Conservation (phyloP, 2,888 invertebrate genomes). For the Papilio gigon region DNA sequence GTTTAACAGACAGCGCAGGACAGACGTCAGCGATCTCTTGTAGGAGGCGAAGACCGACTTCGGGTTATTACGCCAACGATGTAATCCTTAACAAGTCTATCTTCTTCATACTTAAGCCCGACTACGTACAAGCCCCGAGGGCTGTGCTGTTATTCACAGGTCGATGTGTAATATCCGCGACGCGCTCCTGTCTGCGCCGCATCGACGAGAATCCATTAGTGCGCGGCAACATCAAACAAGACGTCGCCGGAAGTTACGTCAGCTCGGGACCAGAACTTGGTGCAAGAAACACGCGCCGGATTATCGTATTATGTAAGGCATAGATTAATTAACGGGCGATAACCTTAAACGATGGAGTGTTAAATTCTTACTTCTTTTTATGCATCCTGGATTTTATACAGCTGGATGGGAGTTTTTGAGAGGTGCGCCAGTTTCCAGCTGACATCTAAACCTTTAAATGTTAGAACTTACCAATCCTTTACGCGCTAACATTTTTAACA, state of each 20-base stretch:
- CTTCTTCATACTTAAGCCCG: not conserved
- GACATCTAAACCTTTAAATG: too few species aligned
- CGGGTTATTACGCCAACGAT: too few species aligned
- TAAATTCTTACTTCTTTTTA: not conserved
- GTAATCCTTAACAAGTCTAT: not conserved
- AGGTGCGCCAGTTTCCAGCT: not conserved
- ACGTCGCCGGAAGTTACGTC: slow-evolving; percentile 40
- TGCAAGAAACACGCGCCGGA: slow-evolving; percentile 20
- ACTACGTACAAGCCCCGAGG: slow-evolving; percentile 7
- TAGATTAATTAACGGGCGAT: slow-evolving; percentile 22
- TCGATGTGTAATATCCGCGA: slow-evolving; percentile 44
- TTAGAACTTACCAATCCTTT: too few species aligned
- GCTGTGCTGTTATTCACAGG: slow-evolving; percentile 25
- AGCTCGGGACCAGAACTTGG: slow-evolving; percentile 15
- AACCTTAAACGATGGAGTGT: not conserved
- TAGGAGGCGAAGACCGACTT: too few species aligned
- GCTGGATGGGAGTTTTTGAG: not conserved
- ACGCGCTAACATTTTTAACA: too few species aligned
- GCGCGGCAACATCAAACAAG: slow-evolving; percentile 52
- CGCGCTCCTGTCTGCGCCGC: slow-evolving; percentile 43
- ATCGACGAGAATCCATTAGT: slow-evolving; percentile 45
- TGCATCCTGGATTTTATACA: not conserved
- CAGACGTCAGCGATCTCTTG: too few species aligned
- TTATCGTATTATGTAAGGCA: slow-evolving; percentile 23
- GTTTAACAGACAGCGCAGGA: too few species aligned